Evolutionary conservation across 2,797 vertebrate species (phyloP), one percentile per base, ranked within the genome.

Genomic region (Cyprinella venusta): DNA sequence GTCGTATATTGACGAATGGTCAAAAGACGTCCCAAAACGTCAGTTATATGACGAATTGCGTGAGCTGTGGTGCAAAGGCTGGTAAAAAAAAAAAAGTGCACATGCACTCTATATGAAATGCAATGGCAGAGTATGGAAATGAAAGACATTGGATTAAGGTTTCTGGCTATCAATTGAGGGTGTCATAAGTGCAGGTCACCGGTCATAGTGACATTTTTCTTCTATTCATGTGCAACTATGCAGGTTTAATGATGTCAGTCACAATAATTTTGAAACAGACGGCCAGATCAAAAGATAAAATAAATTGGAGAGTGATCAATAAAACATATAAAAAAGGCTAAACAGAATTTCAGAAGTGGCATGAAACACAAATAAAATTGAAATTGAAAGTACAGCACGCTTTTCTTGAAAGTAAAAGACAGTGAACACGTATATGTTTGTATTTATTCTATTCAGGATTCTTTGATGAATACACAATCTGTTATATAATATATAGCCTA

Each of bases 241-340:
- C 76, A 81, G 68, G 61, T 82, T 85, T 86, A 89, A 87, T 85
- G 81, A 85, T 83, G 69, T 81, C 61, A 56, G 61, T 74, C 64
- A 68, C 42, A 80, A 48, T 72, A 36, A 38, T 42, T 52, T 56
- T 75, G n/a, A 64, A 64, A 75, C n/a, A 26, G 61, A 67, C n/a
- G 12, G 4, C 33, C 61, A 52, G 56, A 88, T 86, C 84, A 84
- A 88, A 84, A 84, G 69, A 68, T 72, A 24, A 63, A 59, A 56
- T 21, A 63, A 80, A 87, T 52, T 40, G 74, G 10, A 59, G 64
- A 52, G 30, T 12, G 26, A 52, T 40, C 36, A 70, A 68, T 24
- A 19, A 54, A 19, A 52, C 50, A 71, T 61, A 16, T 54, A 21
- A 16, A 54, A 33, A 48, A 71, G 42, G 21, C 16, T 16, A 71